A percentile compares a stretch with the other conserved stretches of the same genome.
Evolutionary conservation across 2,888 invertebrate genomes (phyloP).

Genomic region (Agriopis leucophaearia): DNA sequence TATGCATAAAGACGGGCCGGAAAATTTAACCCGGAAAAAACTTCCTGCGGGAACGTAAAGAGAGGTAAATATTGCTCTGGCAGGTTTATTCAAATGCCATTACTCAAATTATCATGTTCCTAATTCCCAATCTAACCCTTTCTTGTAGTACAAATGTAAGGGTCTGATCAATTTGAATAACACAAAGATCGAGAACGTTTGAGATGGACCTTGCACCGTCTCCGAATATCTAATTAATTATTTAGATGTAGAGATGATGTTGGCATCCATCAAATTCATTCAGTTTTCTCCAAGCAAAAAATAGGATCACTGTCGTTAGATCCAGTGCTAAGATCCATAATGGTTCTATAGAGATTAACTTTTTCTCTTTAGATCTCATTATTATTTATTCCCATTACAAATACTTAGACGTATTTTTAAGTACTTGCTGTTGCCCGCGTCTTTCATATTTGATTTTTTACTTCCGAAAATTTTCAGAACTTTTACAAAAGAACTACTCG

Average conservation of each 20-base stretch:
- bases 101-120: constrained; percentile 40
- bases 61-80: no score
- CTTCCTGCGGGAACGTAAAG: no score
- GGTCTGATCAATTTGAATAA: constrained; percentile 70
- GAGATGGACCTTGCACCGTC: constrained; percentile 59
- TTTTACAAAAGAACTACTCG: constrained; percentile 2
- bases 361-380: no score
- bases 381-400: no score
- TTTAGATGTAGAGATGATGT: constrained; percentile 52
- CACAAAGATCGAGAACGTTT: constrained; percentile 57
- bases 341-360: no score
- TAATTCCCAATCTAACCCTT: constrained; percentile 50
- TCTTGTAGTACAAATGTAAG: constrained; percentile 62
- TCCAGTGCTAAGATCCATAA: no score
- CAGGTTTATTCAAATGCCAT: constrained; percentile 28
- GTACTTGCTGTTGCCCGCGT: no score
- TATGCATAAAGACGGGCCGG: no score
- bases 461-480: no score
- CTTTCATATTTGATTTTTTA: neutral
- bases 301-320: no score
- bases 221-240: constrained; percentile 73
- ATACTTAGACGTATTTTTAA: no score
- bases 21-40: no score
- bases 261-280: neutral
- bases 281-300: neutral